A percentile compares a stretch with the other conserved stretches of the same genome.
phyloP scores from a whole-genome alignment of 2,797 vertebrate species.

The Atherinosoma microstoma region DNA sequence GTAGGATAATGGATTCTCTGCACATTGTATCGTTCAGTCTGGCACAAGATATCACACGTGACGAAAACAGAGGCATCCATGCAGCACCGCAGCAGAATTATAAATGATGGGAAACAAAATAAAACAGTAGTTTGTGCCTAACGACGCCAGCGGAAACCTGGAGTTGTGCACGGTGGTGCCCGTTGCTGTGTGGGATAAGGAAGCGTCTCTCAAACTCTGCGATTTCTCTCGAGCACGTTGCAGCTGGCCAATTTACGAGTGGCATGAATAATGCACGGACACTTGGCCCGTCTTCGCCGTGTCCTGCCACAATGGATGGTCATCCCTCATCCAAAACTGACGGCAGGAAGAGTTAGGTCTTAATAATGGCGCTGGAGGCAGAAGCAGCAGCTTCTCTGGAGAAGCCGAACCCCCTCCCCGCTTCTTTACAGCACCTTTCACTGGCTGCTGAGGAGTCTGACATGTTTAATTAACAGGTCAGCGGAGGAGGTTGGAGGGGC shows the following conservation, averaged over 20 bases:
- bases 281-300: conserved; percentile 48
- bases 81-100: conserved; percentile 43
- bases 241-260: conserved; percentile 78
- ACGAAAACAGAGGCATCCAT: conserved; percentile 34
- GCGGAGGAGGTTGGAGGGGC: conserved; percentile 41
- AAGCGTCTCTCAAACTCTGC: conserved; percentile 61
- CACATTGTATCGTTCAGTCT: conserved; percentile 55
- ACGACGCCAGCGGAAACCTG: conserved; percentile 46
- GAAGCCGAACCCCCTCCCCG: neutral
- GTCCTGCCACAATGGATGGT: conserved; percentile 45
- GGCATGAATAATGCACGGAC: conserved; percentile 79
- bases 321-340: conserved; percentile 42
- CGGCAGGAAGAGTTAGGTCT: conserved; percentile 34
- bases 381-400: neutral
- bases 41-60: conserved; percentile 21
- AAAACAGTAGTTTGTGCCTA: conserved; percentile 54
- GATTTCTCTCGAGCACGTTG: conserved; percentile 66
- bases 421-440: neutral
- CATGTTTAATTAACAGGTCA: conserved; percentile 69
- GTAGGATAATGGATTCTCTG: conserved; percentile 53
- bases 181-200: conserved; percentile 50
- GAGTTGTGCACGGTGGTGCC: conserved; percentile 30
- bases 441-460: conserved; percentile 35
- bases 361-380: conserved; percentile 30
- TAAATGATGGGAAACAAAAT: conserved; percentile 61